Evolutionary conservation across 2,797 vertebrate genomes (phyloP).

Genomic region (Sebastes nivosus): DNA sequence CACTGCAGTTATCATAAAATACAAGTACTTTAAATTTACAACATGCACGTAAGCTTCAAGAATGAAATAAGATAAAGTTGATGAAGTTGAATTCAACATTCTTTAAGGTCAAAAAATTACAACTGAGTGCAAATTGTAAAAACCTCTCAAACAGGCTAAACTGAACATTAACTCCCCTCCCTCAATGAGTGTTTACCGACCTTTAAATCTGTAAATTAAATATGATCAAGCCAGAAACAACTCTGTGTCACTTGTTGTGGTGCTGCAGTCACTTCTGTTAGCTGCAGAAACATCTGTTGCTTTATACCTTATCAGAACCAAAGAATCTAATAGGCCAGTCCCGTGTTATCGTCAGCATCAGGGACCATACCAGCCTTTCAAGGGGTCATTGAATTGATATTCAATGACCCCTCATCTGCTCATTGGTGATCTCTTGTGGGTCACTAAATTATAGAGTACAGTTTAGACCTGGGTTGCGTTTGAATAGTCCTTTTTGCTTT

Average conservation of each 20-base stretch:
- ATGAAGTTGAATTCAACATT: background rate
- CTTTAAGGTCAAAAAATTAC: background rate
- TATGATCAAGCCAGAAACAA: background rate
- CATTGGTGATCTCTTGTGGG: too few species aligned
- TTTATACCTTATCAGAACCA: background rate
- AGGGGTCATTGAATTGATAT: too few species aligned
- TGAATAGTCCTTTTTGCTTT: too few species aligned
- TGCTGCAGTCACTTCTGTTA: background rate
- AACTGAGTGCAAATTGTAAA: too few species aligned
- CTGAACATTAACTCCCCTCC: background rate
- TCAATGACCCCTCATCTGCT: too few species aligned
- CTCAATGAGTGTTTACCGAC: background rate
- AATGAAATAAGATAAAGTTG: conserved; percentile 3
- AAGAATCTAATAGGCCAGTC: background rate
- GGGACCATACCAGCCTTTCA: background rate
- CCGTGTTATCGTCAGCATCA: background rate
- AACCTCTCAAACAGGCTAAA: background rate
- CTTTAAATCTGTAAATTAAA: background rate
- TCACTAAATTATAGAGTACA: too few species aligned
- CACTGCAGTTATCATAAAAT: background rate
- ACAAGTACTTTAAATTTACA: conserved; percentile 25
- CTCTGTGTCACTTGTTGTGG: too few species aligned
- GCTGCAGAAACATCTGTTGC: background rate
- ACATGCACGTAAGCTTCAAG: background rate
- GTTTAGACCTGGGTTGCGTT: too few species aligned